phyloP scores from a whole-genome alignment of 2,797 vertebrate genomes.

The Ceryle rudis region DNA sequence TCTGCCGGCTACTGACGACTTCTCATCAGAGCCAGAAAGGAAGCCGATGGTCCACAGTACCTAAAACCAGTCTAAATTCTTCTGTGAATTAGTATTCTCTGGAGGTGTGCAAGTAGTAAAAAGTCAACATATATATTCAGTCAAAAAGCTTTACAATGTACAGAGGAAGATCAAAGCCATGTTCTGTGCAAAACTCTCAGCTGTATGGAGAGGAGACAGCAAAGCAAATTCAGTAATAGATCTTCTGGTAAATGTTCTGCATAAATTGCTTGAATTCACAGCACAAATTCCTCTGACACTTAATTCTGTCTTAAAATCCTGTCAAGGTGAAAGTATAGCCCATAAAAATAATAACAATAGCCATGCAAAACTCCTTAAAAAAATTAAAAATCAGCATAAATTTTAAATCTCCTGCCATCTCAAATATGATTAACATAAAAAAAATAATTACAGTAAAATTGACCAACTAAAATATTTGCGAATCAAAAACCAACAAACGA shows the following conservation, averaged over 20 bases:
- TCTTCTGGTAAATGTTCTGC: background rate
- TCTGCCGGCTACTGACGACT: background rate
- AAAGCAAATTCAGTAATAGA: slow-evolving; percentile 3
- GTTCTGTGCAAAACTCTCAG: background rate
- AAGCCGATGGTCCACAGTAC: background rate
- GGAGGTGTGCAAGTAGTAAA: background rate
- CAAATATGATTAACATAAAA: background rate
- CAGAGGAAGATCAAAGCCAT: slow-evolving; percentile 4
- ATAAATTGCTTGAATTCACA: slow-evolving; percentile 1
- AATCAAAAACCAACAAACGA: slow-evolving; percentile 1
- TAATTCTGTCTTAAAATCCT: slow-evolving; percentile 32
- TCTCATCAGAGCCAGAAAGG: background rate
- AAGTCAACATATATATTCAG: background rate
- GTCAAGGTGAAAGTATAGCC: background rate
- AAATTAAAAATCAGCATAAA: background rate
- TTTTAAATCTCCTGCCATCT: background rate
- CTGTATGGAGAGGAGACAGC: background rate
- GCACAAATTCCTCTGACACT: background rate
- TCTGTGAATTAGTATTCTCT: background rate
- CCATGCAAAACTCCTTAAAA: background rate
- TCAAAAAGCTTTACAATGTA: background rate
- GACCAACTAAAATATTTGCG: slow-evolving; percentile 16
- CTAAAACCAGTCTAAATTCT: background rate
- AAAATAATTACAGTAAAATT: background rate
- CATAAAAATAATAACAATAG: background rate